These are phyloP conservation scores for Protobothrops mucrosquamatus DNA, from an alignment of 2,113 vertebrate genomes.

Conservation along the genomic window DNA sequence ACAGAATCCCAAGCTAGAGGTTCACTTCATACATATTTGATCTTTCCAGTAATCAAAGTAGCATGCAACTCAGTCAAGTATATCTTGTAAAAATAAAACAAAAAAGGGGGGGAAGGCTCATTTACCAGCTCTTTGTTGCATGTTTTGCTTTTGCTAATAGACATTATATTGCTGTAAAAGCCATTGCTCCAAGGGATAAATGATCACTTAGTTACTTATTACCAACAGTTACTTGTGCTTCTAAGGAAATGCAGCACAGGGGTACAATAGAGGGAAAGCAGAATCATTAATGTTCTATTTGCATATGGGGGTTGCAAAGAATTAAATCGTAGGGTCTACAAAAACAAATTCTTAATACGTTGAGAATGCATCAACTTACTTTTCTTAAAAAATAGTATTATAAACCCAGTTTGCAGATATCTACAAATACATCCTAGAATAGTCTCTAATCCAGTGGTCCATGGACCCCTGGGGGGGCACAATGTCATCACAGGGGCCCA, in stretches of 20 bases:
- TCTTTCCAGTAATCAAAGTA: neutral
- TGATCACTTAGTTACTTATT: slow-evolving; percentile 2
- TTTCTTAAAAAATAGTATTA: neutral
- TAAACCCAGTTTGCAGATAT: neutral
- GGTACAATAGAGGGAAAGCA: neutral
- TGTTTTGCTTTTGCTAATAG: slow-evolving; percentile 10
- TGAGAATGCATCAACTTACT: neutral
- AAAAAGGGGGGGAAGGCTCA: neutral
- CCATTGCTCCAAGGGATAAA: neutral
- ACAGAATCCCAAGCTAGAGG: neutral
- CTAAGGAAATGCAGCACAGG: neutral
- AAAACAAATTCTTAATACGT: neutral
- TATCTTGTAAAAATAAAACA: neutral
- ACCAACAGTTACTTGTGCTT: neutral
- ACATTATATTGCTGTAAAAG: neutral
- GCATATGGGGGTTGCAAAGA: neutral
- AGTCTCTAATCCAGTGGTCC: neutral
- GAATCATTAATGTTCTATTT: neutral
- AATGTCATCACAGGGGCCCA: neutral
- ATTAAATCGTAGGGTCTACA: neutral
- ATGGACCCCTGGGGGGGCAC: neutral
- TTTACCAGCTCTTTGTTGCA: neutral
- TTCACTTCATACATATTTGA: neutral
- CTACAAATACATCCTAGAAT: neutral
- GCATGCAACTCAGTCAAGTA: neutral